These are phyloP conservation scores for Pangasius macronema DNA, from an alignment of 2,797 vertebrate species.

Conservation along the genomic window DNA sequence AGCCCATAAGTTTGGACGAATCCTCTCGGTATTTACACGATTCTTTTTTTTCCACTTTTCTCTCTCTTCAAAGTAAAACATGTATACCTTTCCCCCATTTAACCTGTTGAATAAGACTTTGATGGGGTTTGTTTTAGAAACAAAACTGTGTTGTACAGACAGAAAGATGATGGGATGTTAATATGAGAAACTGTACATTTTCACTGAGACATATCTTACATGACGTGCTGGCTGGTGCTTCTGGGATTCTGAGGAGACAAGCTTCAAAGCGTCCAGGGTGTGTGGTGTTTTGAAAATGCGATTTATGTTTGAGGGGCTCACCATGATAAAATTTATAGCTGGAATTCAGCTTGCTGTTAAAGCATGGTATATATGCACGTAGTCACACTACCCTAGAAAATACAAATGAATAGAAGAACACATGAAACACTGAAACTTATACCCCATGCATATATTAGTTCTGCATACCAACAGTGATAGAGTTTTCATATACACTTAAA, in stretches of 20 bases:
- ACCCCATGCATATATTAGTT: background rate
- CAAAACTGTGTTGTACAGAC: background rate
- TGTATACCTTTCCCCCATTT: conserved; percentile 3
- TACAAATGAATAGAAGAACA: background rate
- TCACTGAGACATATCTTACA: background rate
- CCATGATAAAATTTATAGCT: background rate
- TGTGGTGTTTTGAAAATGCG: background rate
- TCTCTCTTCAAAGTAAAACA: conserved; percentile 18
- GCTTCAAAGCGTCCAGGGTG: conserved; percentile 17
- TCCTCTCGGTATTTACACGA: conserved; percentile 21
- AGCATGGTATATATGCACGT: background rate
- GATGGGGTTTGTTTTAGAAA: conserved; percentile 10
- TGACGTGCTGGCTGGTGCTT: background rate
- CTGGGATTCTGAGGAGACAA: background rate
- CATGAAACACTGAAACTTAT: background rate
- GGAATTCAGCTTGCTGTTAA: conserved; percentile 14
- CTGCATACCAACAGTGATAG: background rate
- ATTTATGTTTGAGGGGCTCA: conserved; percentile 11
- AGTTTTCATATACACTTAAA: background rate
- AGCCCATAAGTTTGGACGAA: conserved; percentile 42
- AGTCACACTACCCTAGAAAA: background rate
- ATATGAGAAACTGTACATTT: conserved; percentile 1
- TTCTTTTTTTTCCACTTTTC: background rate
- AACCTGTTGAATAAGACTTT: conserved; percentile 16
- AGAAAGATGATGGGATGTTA: conserved; percentile 9